Base-by-base conservation (phyloP, 2,888 invertebrate genomes). In the Ischnus inquisitorius region DNA sequence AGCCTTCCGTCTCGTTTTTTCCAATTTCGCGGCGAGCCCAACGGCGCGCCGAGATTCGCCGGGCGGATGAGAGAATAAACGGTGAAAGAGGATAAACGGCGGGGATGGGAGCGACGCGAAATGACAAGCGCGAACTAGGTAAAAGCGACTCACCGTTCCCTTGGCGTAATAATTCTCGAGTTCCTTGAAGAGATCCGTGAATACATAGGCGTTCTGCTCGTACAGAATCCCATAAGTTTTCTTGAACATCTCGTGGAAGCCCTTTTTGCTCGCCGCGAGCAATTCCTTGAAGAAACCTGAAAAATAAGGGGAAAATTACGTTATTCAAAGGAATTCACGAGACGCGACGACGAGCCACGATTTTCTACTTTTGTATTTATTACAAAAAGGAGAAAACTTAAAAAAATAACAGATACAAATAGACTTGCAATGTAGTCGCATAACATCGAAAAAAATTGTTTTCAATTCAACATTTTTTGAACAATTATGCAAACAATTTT, bases 241-340 rank as follows among this genome's bases (percentile, higher is more conserved):
- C 92, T 97, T 97, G 95, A 99, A 99, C 99, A 99, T 99, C 85
- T 96, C 96, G 94, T 99, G 98, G 93, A 99, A 98, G 92, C 97
- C 98, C 88, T 95, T 95, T 89, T 97, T 97, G 25, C 98, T 98
- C 87, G 96, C 96, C 88, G 96, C 95, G 93, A 99, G 95, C 90
- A 99, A 95, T 88, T 97, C 96, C 90, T 96, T 96, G 95, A 99
- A 99, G 94, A 97, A 97, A 91, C 97, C 98, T 98, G 96, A 95
- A 95, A 90, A 79, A 81, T 57, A 57, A 74, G 64, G 22, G 16
- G 41, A 6, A 57, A 78, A 76, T 74, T 77, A 48, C 79, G 80
- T 81, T 79, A 64, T 60, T 76, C 54, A 79, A 51, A 67, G 28
- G 72, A 51, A 79, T 77, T 14, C 3, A 25, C 48, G 51, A 74